phyloP scores from a whole-genome alignment of 2,797 vertebrate genomes.

The Sebastiscus tertius region DNA sequence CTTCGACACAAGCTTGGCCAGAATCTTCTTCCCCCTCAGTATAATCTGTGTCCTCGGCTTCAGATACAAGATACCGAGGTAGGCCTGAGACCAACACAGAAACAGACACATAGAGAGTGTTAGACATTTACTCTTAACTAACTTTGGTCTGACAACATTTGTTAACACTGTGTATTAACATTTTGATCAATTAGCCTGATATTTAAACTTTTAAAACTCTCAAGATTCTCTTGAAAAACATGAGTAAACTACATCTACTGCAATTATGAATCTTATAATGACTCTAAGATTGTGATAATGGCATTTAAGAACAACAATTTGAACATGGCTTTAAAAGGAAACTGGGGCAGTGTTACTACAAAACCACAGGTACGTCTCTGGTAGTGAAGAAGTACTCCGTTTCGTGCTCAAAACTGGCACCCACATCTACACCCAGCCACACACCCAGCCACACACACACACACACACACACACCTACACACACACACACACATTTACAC shows the following conservation, averaged over 20 bases:
- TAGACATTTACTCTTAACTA: background rate
- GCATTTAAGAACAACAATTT: background rate
- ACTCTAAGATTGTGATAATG: background rate
- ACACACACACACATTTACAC: no score
- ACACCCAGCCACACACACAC: no score
- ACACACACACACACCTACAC: no score
- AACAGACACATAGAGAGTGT: background rate
- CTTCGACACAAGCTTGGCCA: constrained; percentile 83
- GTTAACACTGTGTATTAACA: background rate
- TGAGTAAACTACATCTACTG: background rate
- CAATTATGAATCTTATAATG: background rate
- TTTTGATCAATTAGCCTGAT: background rate
- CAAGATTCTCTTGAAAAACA: background rate
- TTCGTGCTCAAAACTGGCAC: background rate
- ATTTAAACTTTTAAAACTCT: background rate
- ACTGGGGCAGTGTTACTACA: background rate
- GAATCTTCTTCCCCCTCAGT: constrained; percentile 84
- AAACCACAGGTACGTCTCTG: background rate
- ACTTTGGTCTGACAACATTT: background rate
- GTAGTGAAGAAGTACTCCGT: background rate
- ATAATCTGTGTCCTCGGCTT: constrained; percentile 87
- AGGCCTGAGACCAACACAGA: constrained; percentile 74
- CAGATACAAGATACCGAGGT: constrained; percentile 87
- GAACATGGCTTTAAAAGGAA: background rate
- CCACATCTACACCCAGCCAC: background rate